Evolutionary conservation across 2,113 vertebrate genomes (phyloP).

Genomic region (Amia ocellicauda): DNA sequence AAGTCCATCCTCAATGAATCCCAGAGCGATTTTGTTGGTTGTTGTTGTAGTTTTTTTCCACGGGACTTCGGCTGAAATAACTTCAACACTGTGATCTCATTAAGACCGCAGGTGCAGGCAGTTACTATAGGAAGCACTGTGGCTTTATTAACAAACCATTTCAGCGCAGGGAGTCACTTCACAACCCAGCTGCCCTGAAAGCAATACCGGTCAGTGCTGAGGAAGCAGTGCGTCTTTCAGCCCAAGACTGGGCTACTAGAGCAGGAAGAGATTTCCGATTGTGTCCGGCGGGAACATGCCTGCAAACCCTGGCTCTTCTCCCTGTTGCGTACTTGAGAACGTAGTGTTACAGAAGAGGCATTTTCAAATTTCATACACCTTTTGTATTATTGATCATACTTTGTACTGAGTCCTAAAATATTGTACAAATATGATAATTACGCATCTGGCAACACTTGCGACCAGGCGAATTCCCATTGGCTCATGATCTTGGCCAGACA

Average conservation of each 20-base stretch:
- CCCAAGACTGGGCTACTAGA: background rate
- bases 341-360: too few relatives aligned
- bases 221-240: constrained; percentile 8
- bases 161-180: constrained; percentile 26
- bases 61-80: constrained; percentile 33
- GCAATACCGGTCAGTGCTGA: constrained; percentile 5
- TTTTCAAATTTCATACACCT: too few relatives aligned
- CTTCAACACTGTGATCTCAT: constrained; percentile 8
- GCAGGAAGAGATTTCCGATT: constrained; percentile 5
- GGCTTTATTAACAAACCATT: constrained; percentile 40
- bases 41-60: constrained; percentile 7
- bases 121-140: constrained; percentile 41
- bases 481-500: too few relatives aligned
- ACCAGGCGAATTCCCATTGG: too few relatives aligned
- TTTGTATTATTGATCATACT: too few relatives aligned
- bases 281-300: background rate
- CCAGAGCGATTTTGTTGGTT: constrained; percentile 18
- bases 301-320: too few relatives aligned
- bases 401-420: too few relatives aligned
- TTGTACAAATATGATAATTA: too few relatives aligned
- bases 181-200: background rate
- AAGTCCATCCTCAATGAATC: constrained; percentile 20
- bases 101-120: constrained; percentile 21
- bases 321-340: too few relatives aligned
- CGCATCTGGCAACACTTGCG: too few relatives aligned